Base-by-base conservation (phyloP, 2,888 invertebrate genomes). In the Sialis fuliginosa region DNA sequence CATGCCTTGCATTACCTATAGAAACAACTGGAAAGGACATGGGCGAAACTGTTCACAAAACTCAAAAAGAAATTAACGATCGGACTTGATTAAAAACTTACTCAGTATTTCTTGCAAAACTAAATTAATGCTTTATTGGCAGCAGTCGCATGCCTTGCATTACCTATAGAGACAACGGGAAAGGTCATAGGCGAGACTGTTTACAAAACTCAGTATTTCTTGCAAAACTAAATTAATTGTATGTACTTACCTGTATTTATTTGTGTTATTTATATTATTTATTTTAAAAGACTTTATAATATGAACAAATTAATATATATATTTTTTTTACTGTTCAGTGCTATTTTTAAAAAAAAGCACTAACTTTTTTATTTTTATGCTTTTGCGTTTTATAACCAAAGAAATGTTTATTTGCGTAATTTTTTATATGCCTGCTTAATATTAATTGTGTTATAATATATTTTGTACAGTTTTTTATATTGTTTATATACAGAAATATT, bases 141-240 rank as follows among this genome's bases (percentile, higher is more conserved):
- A 7, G 82, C 85, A 0, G 58, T 78, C 1, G 84, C 82, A 4
- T 81, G 87, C 49, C 65, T 86, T n/a, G 69, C 84, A 1, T 67
- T 92, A 40, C 91, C 91, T 5, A 84, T 89, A 45, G 90, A 91
- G 67, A 87, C 88, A 1, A 81, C 78, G 59, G 86, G 83, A 37
- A 72, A 81, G 51, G 81, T 81, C 56, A 67, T 79, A 66, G 66
- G 71, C 32, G 79, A 79, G 50, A 67, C 69, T 5, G 67, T 75
- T 7, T 54, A 56, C 46, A 58, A 60, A 51, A 22, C 22, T 22
- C 22, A 22, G 22, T 22, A 22, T 22, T 22, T 22, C 22, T 22
- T 22, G 22, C 58, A 33, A 46, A 22, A 22, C 22, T 22, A 22
- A 22, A 22, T 22, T 22, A 22, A 22, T 22, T 22, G 22, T 22